phyloP scores from a whole-genome alignment of 2,113 vertebrate genomes.

The Pyxicephalus adspersus region DNA sequence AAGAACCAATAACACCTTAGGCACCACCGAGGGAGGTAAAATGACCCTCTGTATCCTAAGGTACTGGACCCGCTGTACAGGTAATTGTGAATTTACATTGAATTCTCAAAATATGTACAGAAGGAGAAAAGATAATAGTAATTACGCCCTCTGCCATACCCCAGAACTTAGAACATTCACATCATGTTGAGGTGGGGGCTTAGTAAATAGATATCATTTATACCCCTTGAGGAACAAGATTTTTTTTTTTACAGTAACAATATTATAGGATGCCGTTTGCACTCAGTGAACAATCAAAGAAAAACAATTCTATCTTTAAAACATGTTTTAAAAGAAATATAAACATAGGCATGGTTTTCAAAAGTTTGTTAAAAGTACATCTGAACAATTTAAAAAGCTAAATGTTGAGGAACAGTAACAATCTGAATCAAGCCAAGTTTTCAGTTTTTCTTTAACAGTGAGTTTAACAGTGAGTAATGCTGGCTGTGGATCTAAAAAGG shows the following conservation, averaged over 20 bases:
- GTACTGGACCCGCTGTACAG: constrained; percentile 30
- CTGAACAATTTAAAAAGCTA: constrained; percentile 75
- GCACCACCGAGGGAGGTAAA: neutral
- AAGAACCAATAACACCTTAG: constrained; percentile 35
- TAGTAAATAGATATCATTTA: constrained; percentile 2
- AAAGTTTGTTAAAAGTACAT: constrained; percentile 78
- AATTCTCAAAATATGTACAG: constrained; percentile 36
- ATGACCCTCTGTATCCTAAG: constrained; percentile 20
- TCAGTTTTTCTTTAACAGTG: constrained; percentile 69
- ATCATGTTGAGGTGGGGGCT: neutral
- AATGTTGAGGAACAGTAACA: constrained; percentile 66
- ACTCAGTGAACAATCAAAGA: constrained; percentile 62
- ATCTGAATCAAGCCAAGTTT: constrained; percentile 65
- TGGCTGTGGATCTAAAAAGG: constrained; percentile 67
- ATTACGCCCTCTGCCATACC: constrained; percentile 7
- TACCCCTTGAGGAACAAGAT: neutral
- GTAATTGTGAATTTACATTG: constrained; percentile 40
- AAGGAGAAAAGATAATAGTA: constrained; percentile 8
- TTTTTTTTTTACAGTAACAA: constrained; percentile 11
- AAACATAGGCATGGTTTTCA: constrained; percentile 74
- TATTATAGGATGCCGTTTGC: constrained; percentile 62
- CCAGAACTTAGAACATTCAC: constrained; percentile 5
- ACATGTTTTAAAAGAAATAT: constrained; percentile 70
- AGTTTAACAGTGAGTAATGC: constrained; percentile 77
- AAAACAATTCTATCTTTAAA: constrained; percentile 63